These are phyloP conservation scores for Poeciliopsis turrubarensis DNA, from an alignment of 2,113 vertebrate species.

Conservation along the genomic window DNA sequence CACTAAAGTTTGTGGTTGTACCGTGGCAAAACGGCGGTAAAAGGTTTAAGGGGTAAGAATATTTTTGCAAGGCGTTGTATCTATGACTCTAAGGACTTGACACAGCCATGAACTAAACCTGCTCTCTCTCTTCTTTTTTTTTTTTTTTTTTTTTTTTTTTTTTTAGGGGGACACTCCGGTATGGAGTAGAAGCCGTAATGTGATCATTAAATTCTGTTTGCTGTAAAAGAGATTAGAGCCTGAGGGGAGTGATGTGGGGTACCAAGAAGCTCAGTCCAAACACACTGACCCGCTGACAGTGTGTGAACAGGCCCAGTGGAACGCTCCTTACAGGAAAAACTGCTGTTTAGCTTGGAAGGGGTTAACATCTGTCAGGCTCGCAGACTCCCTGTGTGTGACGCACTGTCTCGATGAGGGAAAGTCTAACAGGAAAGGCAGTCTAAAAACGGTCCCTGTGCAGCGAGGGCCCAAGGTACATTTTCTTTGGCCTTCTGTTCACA, in stretches of 20 bases:
- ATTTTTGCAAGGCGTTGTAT: slow-evolving; percentile 6
- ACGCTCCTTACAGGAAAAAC: slow-evolving; percentile 38
- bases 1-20: not conserved
- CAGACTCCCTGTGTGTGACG: slow-evolving; percentile 78
- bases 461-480: slow-evolving; percentile 76
- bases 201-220: slow-evolving; percentile 66
- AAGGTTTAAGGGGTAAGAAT: not conserved
- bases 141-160: slow-evolving; percentile 34
- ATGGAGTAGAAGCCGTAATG: slow-evolving; percentile 54
- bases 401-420: slow-evolving; percentile 81
- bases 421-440: slow-evolving; percentile 81
- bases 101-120: slow-evolving; percentile 49
- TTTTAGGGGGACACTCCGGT: slow-evolving; percentile 44
- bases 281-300: slow-evolving; percentile 49
- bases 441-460: slow-evolving; percentile 80
- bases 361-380: slow-evolving; percentile 70
- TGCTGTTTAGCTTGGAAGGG: slow-evolving; percentile 60
- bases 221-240: slow-evolving; percentile 76
- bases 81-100: slow-evolving; percentile 33
- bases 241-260: slow-evolving; percentile 50
- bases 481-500: slow-evolving; percentile 78
- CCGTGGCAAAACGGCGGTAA: not conserved
- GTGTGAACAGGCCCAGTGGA: slow-evolving; percentile 54
- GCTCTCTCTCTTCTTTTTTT: slow-evolving; percentile 20
- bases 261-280: slow-evolving; percentile 64